Conservation (phyloP, 2,888 invertebrate genomes). For the Mythimna impura region DNA sequence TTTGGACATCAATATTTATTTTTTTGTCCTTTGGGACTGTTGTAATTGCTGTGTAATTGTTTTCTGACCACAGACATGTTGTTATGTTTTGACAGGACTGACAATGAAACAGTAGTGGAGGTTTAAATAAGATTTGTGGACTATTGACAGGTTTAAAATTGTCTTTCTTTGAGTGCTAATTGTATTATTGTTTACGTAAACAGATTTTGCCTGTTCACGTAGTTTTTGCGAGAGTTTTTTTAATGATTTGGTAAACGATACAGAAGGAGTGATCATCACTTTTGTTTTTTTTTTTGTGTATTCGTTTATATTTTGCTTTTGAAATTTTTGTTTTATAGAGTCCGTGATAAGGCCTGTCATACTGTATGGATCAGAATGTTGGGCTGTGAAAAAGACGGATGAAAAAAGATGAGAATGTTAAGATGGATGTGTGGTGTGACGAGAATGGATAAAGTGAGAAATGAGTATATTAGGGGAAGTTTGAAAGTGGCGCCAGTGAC, state of each 20-base stretch:
- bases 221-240: not conserved
- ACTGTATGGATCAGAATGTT: too few relatives aligned
- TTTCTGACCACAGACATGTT: constrained; percentile 76
- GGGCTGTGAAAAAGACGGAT: too few relatives aligned
- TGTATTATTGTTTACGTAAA: constrained; percentile 19
- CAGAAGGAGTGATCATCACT: not conserved
- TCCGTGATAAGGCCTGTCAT: too few relatives aligned
- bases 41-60: constrained; percentile 82
- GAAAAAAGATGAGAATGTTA: too few relatives aligned
- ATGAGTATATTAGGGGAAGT: too few relatives aligned
- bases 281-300: not conserved
- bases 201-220: not conserved
- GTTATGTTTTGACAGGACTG: constrained; percentile 77
- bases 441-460: too few relatives aligned
- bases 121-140: constrained; percentile 69
- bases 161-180: constrained; percentile 15
- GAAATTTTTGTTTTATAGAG: too few relatives aligned
- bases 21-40: constrained; percentile 65
- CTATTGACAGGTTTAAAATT: constrained; percentile 52
- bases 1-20: constrained; percentile 68
- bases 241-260: not conserved
- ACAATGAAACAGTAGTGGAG: constrained; percentile 71
- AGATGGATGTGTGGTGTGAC: too few relatives aligned
- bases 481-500: too few relatives aligned
- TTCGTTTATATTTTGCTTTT: not conserved